A percentile compares a stretch with the other conserved stretches of the same genome.
Evolutionary conservation across 2,888 invertebrate genomes (phyloP).

Genomic region (Nephrocerus scutellatus): DNA sequence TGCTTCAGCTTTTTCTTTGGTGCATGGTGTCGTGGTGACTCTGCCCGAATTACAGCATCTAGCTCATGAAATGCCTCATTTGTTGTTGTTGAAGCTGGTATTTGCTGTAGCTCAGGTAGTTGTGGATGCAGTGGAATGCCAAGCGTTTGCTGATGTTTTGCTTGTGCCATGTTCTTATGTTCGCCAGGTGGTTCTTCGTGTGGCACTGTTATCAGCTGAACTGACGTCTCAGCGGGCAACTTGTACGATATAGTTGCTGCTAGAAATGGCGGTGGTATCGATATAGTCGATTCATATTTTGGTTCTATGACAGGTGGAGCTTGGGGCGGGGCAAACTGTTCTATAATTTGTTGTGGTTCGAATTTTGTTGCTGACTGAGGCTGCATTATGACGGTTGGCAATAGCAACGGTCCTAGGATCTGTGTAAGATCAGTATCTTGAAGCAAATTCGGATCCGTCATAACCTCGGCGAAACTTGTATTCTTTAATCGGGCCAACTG

Average conservation of each 20-base stretch:
- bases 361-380: background rate
- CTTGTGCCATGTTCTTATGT: background rate
- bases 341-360: background rate
- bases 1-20: slow-evolving; percentile 19
- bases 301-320: slow-evolving; percentile 11
- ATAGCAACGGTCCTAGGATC: slow-evolving; percentile 40
- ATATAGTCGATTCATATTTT: too few species aligned
- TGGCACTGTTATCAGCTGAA: slow-evolving; percentile 42
- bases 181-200: slow-evolving; percentile 33
- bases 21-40: too few species aligned
- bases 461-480: slow-evolving; percentile 41
- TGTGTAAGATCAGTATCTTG: slow-evolving; percentile 45
- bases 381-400: too few species aligned
- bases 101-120: slow-evolving; percentile 15
- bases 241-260: slow-evolving; percentile 40
- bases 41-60: too few species aligned
- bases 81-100: background rate
- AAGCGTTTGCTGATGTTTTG: too few species aligned
- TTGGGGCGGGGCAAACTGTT: background rate
- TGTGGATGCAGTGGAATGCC: too few species aligned
- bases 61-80: too few species aligned
- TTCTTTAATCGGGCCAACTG: slow-evolving; percentile 40
- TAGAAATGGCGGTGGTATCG: background rate
- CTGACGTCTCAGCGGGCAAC: slow-evolving; percentile 44
- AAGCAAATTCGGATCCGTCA: slow-evolving; percentile 41